Evolutionary conservation across 2,113 vertebrate species (phyloP).

Genomic region (Falco punctatus): DNA sequence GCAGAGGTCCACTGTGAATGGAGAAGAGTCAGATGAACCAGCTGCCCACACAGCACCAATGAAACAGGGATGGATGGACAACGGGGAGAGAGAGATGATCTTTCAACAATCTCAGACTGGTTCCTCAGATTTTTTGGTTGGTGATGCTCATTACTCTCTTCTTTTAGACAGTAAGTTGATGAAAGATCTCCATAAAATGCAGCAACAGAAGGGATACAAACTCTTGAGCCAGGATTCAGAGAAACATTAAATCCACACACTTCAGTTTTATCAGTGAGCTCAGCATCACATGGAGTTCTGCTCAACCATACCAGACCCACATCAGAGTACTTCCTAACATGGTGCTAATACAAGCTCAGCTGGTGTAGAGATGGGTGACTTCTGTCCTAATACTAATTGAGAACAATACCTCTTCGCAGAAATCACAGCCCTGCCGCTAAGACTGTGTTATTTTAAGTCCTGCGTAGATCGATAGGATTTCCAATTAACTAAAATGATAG

Average conservation of each 20-base stretch:
- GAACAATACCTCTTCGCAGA: not conserved
- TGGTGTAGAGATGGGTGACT: not conserved
- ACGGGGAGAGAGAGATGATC: not conserved
- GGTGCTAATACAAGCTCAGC: not conserved
- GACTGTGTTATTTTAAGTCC: constrained; percentile 14
- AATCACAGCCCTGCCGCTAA: not conserved
- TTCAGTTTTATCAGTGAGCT: not conserved
- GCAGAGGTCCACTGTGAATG: not conserved
- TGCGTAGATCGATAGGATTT: not conserved
- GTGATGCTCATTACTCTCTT: not conserved
- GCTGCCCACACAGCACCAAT: not conserved
- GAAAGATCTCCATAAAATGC: not conserved
- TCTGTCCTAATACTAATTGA: not conserved
- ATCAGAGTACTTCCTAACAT: not conserved
- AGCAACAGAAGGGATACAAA: not conserved
- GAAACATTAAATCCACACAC: not conserved
- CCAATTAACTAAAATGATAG: constrained; percentile 32
- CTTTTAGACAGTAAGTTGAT: not conserved
- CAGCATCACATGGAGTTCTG: not conserved
- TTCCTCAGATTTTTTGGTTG: not conserved
- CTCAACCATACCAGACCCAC: not conserved
- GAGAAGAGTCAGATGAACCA: not conserved
- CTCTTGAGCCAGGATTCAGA: not conserved
- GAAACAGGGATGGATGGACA: not conserved
- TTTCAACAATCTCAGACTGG: not conserved